Evolutionary conservation across 2,888 invertebrate species (phyloP).

Genomic region (Mellilla xanthometata): DNA sequence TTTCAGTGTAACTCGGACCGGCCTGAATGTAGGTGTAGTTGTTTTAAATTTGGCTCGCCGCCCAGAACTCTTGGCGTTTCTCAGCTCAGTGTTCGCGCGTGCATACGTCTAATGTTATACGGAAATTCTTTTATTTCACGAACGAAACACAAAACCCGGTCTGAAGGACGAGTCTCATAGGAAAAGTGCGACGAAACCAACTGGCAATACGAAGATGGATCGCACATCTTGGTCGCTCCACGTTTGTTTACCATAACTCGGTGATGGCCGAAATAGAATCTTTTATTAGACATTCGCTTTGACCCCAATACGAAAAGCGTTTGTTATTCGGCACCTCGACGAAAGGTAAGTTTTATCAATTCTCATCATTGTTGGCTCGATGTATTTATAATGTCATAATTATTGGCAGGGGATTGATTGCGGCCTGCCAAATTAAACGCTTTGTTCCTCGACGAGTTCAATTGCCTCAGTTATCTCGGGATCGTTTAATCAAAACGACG

Average conservation of each 20-base stretch:
- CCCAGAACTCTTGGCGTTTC: slow-evolving; percentile 65
- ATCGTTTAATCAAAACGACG: slow-evolving; percentile 44
- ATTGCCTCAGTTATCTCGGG: slow-evolving; percentile 46
- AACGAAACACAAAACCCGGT: slow-evolving; percentile 29
- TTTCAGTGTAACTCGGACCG: slow-evolving; percentile 48
- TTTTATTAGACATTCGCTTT: slow-evolving; percentile 67
- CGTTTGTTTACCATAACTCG: slow-evolving; percentile 60
- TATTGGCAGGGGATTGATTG: slow-evolving; percentile 62
- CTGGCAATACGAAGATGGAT: slow-evolving; percentile 43
- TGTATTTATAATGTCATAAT: slow-evolving; percentile 46
- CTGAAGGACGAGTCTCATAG: slow-evolving; percentile 22
- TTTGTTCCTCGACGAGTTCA: slow-evolving; percentile 38
- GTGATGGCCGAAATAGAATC: slow-evolving; percentile 71
- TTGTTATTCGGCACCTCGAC: slow-evolving; percentile 49
- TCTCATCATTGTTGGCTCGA: slow-evolving; percentile 48
- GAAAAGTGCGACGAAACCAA: slow-evolving; percentile 29
- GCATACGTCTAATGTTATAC: slow-evolving; percentile 51
- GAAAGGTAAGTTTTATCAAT: slow-evolving; percentile 63
- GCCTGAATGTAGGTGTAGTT: slow-evolving; percentile 62
- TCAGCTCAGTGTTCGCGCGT: slow-evolving; percentile 55
- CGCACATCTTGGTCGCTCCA: slow-evolving; percentile 32
- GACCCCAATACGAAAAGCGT: slow-evolving; percentile 61
- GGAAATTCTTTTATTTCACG: slow-evolving; percentile 42
- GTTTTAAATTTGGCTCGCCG: slow-evolving; percentile 75
- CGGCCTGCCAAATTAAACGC: slow-evolving; percentile 57